phyloP scores from a whole-genome alignment of 2,888 invertebrate species.

The Lepidocyrtoides sp. region DNA sequence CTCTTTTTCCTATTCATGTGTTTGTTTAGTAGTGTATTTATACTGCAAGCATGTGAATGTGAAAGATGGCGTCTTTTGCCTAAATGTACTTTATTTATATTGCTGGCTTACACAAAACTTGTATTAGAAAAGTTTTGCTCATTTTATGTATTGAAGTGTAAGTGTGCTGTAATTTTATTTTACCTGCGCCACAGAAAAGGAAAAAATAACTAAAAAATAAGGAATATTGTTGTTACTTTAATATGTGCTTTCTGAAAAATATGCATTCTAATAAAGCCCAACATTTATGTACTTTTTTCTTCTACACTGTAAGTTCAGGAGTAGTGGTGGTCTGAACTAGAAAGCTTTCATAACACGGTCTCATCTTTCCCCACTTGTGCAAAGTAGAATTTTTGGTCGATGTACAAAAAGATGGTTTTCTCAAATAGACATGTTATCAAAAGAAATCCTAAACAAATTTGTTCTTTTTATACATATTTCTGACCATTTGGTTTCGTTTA shows the following conservation, averaged over 20 bases:
- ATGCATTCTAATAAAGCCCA: background rate
- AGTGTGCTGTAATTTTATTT: slow-evolving; percentile 18
- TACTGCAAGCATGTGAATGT: slow-evolving; percentile 14
- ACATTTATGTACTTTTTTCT: background rate
- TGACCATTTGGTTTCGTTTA: background rate
- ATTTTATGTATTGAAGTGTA: slow-evolving; percentile 38
- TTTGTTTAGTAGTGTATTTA: slow-evolving; percentile 1
- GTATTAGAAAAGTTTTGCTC: slow-evolving; percentile 47
- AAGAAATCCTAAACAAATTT: background rate
- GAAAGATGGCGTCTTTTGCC: too few species aligned
- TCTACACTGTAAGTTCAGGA: too few species aligned
- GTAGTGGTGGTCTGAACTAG: too few species aligned
- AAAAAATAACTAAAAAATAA: background rate
- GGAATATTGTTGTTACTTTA: slow-evolving; percentile 29
- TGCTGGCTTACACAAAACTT: slow-evolving; percentile 42
- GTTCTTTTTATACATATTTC: background rate
- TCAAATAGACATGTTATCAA: too few species aligned
- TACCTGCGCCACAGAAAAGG: slow-evolving; percentile 1
- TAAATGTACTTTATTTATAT: slow-evolving; percentile 68
- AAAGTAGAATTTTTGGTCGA: background rate
- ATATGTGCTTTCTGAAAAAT: background rate
- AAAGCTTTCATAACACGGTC: background rate
- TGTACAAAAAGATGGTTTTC: too few species aligned
- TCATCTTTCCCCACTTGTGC: background rate
- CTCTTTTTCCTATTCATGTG: slow-evolving; percentile 28